A percentile compares a stretch with the other conserved stretches of the same genome.
Evolutionary conservation across 2,113 vertebrate genomes (phyloP).

Genomic region (Bungarus multicinctus): DNA sequence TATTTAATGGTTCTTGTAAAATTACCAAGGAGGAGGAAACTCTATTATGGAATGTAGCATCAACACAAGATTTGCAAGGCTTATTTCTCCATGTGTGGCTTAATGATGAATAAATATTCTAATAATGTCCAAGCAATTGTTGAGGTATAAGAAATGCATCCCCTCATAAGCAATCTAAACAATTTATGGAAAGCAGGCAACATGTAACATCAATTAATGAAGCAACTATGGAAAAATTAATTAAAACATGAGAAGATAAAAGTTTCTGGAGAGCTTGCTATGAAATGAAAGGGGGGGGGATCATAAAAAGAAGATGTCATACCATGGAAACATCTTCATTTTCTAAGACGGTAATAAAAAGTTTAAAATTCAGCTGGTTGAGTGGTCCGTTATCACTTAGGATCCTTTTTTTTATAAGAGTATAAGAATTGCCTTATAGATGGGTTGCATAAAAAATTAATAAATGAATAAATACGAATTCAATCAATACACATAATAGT

Average conservation of each 20-base stretch:
- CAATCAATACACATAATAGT: background rate
- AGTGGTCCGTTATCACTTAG: background rate
- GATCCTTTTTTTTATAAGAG: background rate
- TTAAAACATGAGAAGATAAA: conserved; percentile 61
- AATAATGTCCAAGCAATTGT: conserved; percentile 51
- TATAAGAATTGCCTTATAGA: background rate
- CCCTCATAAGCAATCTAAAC: conserved; percentile 47
- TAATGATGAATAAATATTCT: conserved; percentile 62
- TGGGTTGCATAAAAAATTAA: background rate
- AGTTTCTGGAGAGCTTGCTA: conserved; percentile 44
- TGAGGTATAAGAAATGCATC: conserved; percentile 57
- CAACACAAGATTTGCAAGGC: conserved; percentile 29
- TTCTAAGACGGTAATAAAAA: conserved; percentile 43
- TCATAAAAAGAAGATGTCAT: conserved; percentile 39
- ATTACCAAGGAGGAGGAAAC: conserved; percentile 1
- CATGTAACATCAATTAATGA: conserved; percentile 70
- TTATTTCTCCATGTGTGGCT: conserved; percentile 7
- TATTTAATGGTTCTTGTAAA: conserved; percentile 6
- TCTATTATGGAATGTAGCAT: background rate
- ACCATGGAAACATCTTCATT: conserved; percentile 41
- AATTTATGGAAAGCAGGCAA: conserved; percentile 64
- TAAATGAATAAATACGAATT: background rate
- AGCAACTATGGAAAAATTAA: conserved; percentile 63
- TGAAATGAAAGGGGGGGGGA: conserved; percentile 17
- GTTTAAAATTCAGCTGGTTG: conserved; percentile 48